Conservation (phyloP, 2,888 invertebrate genomes). For the Carterocephalus palaemon region DNA sequence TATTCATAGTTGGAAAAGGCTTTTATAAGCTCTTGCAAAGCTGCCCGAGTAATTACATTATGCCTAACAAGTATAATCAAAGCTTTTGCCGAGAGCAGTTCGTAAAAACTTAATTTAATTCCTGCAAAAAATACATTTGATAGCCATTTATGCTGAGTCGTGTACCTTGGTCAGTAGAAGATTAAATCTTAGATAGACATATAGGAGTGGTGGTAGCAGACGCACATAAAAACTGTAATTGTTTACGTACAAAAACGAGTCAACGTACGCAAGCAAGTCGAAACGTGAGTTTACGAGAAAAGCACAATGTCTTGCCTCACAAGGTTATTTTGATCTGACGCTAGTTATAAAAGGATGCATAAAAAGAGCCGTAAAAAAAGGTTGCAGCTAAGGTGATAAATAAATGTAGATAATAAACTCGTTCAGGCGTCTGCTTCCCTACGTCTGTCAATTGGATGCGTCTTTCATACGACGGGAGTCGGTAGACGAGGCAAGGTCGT, state of each 20-base stretch:
- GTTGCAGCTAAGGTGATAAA: constrained; percentile 12
- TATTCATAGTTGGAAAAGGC: no score
- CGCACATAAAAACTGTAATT: constrained; percentile 25
- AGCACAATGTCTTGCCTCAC: background rate
- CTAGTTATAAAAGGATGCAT: constrained; percentile 14
- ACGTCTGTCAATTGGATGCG: constrained; percentile 26
- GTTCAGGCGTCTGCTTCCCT: constrained; percentile 13
- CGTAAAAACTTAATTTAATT: constrained; percentile 2
- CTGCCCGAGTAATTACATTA: background rate
- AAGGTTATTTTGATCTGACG: constrained; percentile 16
- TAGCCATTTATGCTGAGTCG: constrained; percentile 17
- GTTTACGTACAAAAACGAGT: constrained; percentile 23
- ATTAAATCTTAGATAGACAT: constrained; percentile 27
- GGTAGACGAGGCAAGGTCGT: constrained; percentile 36
- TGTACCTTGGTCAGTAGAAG: constrained; percentile 28
- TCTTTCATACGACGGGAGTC: constrained; percentile 31
- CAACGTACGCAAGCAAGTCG: constrained; percentile 10
- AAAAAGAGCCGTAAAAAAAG: constrained; percentile 16
- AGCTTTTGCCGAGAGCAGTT: background rate
- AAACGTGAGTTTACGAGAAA: constrained; percentile 14
- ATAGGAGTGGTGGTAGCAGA: constrained; percentile 9
- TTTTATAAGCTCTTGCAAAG: no score
- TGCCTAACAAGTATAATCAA: background rate
- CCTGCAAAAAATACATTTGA: constrained; percentile 16
- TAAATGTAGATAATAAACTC: constrained; percentile 13